Conservation (phyloP, 2,113 vertebrate species). For the Rhinoderma darwinii region DNA sequence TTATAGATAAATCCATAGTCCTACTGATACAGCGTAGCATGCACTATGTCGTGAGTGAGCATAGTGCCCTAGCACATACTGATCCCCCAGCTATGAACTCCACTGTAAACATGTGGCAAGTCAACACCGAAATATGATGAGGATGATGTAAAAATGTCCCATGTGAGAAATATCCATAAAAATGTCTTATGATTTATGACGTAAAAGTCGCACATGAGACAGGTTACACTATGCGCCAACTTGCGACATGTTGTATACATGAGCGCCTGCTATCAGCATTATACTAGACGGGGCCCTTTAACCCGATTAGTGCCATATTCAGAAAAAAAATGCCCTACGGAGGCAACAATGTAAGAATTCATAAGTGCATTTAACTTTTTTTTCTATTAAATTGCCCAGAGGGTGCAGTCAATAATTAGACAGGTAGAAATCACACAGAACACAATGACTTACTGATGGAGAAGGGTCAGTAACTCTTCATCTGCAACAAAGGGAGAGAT, state of each 20-base stretch:
- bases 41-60: not conserved
- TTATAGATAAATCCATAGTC: not conserved
- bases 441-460: constrained; percentile 29
- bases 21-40: not conserved
- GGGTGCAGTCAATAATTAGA: not conserved
- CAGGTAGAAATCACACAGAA: not conserved
- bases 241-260: not conserved
- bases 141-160: not conserved
- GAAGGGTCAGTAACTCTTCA: constrained; percentile 15
- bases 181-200: not conserved
- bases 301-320: not conserved
- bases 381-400: not conserved
- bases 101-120: not conserved
- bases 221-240: not conserved
- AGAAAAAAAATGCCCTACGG: not conserved
- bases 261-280: not conserved
- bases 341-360: not conserved
- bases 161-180: not conserved
- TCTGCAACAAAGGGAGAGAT: not conserved
- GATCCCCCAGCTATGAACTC: not conserved
- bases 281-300: not conserved
- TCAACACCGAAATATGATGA: not conserved
- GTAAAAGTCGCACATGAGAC: not conserved
- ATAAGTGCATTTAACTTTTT: not conserved
- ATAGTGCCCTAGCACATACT: not conserved